Percentiles rank a stretch among this genome's conserved stretches.
phyloP scores from a whole-genome alignment of 1,140 invertebrate species.

The Hetaerina americana region DNA sequence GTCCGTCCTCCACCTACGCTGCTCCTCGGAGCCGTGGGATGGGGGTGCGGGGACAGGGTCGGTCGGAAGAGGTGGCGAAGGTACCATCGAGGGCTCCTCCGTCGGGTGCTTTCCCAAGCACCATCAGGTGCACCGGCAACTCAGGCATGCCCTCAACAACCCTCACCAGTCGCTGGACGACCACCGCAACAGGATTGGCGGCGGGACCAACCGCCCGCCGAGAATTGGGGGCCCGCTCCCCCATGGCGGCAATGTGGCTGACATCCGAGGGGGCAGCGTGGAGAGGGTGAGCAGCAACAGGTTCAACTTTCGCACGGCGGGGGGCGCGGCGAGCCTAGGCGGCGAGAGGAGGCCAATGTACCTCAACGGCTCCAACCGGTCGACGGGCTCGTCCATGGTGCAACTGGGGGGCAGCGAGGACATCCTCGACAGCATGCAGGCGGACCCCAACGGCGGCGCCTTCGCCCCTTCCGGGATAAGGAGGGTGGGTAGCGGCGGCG shows the following conservation, averaged over 20 bases:
- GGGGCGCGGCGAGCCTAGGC: background rate
- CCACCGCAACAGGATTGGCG: constrained; percentile 22
- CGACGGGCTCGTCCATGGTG: constrained; percentile 29
- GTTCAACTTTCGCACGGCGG: background rate
- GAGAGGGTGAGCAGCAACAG: constrained; percentile 27
- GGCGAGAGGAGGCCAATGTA: background rate
- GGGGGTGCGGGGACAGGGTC: constrained; percentile 19
- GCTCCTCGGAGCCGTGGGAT: constrained; percentile 38
- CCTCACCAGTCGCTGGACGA: constrained; percentile 18
- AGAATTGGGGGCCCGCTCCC: constrained; percentile 19
- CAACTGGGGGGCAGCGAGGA: constrained; percentile 10
- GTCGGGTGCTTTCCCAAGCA: constrained; percentile 26
- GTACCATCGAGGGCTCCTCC: constrained; percentile 18
- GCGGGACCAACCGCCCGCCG: constrained; percentile 26
- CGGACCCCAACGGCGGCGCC: constrained; percentile 10
- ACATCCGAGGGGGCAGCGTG: constrained; percentile 26
- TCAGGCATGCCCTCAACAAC: constrained; percentile 15
- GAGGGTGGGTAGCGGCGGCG: background rate
- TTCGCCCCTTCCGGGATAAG: no score
- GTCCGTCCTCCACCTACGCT: constrained; percentile 39
- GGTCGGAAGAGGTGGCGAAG: constrained; percentile 22
- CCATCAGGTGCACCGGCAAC: constrained; percentile 15
- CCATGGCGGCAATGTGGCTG: constrained; percentile 24
- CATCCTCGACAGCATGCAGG: constrained; percentile 2
- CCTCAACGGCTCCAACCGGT: background rate